A percentile compares a stretch with the other conserved stretches of the same genome.
Conservation (phyloP, 2,888 invertebrate species). For the Embidobia sp. region DNA sequence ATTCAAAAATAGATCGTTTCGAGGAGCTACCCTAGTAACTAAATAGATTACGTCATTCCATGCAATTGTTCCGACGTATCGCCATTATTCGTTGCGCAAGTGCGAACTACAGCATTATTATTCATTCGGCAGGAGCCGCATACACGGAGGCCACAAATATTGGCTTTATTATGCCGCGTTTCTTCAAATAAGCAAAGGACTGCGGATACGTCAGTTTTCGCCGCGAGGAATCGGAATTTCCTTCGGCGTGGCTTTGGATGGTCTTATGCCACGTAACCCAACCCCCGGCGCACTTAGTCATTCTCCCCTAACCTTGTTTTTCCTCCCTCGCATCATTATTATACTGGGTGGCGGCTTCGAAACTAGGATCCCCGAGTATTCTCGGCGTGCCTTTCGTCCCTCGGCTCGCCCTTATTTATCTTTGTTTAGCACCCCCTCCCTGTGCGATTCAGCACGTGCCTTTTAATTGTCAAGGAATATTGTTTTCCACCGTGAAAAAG, state of each 20-base stretch:
- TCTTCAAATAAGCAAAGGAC: conserved; percentile 41
- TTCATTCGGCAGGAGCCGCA: conserved; percentile 32
- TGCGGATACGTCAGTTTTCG: conserved; percentile 63
- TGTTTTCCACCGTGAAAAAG: conserved; percentile 35
- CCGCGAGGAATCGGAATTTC: conserved; percentile 44
- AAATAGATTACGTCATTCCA: no score
- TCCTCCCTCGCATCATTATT: conserved; percentile 61
- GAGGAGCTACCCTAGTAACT: no score
- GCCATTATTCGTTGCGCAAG: conserved; percentile 9
- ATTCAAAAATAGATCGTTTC: no score
- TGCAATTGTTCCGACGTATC: conserved; percentile 23
- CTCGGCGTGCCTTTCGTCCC: conserved; percentile 32
- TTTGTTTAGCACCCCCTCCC: conserved; percentile 43
- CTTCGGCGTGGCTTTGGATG: conserved; percentile 24
- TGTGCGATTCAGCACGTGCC: conserved; percentile 25
- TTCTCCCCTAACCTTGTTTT: conserved; percentile 73
- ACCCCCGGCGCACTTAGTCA: conserved; percentile 71
- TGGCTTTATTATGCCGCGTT: conserved; percentile 40
- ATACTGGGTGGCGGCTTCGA: conserved; percentile 67
- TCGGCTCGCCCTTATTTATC: conserved; percentile 55
- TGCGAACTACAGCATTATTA: conserved; percentile 40
- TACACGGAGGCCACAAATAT: conserved; percentile 35
- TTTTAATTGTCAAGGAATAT: conserved; percentile 46
- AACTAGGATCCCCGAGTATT: conserved; percentile 42
- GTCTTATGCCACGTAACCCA: conserved; percentile 47